Conservation (phyloP, 2,888 invertebrate genomes). For the Carterocephalus palaemon region DNA sequence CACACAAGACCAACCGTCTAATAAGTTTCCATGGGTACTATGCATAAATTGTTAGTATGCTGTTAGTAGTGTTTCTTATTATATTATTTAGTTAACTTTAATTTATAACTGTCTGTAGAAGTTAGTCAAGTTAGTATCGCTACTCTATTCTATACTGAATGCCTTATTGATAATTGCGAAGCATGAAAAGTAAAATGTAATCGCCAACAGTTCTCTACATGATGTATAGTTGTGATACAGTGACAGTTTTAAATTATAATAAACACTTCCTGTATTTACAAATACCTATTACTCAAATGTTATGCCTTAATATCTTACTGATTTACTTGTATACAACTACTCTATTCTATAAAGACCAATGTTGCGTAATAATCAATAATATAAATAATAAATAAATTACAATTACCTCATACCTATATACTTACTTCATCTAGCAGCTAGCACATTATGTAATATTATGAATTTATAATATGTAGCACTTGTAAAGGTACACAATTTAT, state of each 20-base stretch:
- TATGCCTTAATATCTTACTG: constrained; percentile 20
- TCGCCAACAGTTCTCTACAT: too few species aligned
- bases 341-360: constrained; percentile 21
- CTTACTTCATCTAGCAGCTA: constrained; percentile 14
- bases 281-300: constrained; percentile 7
- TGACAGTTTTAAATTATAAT: constrained; percentile 11
- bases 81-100: too few species aligned
- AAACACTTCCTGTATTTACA: constrained; percentile 22
- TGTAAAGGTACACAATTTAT: too few species aligned
- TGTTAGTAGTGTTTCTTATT: too few species aligned
- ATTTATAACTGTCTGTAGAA: too few species aligned
- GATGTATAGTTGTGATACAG: too few species aligned
- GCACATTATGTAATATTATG: constrained; percentile 20
- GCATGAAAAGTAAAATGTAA: too few species aligned
- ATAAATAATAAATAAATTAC: constrained; percentile 13
- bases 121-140: too few species aligned
- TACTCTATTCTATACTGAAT: too few species aligned
- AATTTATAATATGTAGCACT: constrained; percentile 11
- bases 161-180: too few species aligned
- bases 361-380: constrained; percentile 20
- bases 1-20: too few species aligned
- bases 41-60: too few species aligned
- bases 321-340: constrained; percentile 13
- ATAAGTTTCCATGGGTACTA: constrained; percentile 8
- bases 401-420: constrained; percentile 17